A percentile compares a stretch with the other conserved stretches of the same genome.
Evolutionary conservation across 2,113 vertebrate genomes (phyloP).

Genomic region (Hystrix brachyura): DNA sequence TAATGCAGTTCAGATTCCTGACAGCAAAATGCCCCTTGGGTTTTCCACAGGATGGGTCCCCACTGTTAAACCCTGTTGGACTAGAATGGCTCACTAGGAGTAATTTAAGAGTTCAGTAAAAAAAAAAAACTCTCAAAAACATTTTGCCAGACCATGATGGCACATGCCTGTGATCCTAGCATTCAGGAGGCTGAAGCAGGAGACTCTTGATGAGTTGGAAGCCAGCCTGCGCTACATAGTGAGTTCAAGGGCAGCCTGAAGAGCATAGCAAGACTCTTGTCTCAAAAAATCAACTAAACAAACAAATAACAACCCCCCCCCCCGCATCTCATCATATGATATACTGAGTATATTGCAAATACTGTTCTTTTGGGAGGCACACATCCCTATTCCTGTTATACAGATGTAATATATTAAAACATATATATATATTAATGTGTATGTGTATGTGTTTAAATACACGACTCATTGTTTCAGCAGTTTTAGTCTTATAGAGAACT

Average conservation of each 20-base stretch:
- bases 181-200: not conserved
- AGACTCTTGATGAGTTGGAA: not conserved
- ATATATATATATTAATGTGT: not conserved
- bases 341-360: not conserved
- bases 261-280: not conserved
- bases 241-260: not conserved
- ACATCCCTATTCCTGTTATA: not conserved
- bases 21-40: not conserved
- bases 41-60: too few species aligned
- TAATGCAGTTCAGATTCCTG: not conserved
- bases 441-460: not conserved
- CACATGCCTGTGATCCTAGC: not conserved
- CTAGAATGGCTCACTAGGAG: not conserved
- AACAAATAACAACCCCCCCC: not conserved
- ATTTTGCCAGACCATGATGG: not conserved
- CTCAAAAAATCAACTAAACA: not conserved
- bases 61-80: not conserved
- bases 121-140: not conserved
- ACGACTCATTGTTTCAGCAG: not conserved
- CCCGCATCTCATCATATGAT: not conserved
- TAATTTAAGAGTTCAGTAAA: not conserved
- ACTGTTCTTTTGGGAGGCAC: not conserved
- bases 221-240: not conserved
- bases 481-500: not conserved
- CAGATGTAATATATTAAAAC: not conserved